Conservation (phyloP, 2,113 vertebrate species). For the Machaerirhynchus nigripectus region DNA sequence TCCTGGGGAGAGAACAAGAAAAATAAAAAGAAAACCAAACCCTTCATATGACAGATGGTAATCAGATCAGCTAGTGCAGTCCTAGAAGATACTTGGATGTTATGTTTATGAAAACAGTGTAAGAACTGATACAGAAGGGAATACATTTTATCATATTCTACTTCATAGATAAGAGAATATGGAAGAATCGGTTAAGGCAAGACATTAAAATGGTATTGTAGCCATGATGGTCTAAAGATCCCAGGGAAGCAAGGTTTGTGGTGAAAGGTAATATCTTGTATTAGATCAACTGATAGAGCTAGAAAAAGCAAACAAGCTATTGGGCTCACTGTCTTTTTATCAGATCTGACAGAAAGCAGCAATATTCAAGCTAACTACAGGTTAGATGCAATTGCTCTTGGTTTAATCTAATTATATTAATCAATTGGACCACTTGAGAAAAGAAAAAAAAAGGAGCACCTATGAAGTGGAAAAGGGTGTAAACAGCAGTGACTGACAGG, state of each 20-base stretch:
- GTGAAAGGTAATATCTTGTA: slow-evolving; percentile 30
- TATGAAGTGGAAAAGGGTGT: background rate
- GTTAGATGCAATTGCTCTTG: slow-evolving; percentile 36
- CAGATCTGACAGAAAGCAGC: slow-evolving; percentile 41
- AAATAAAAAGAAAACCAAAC: background rate
- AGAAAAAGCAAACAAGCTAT: slow-evolving; percentile 29
- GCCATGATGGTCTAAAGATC: background rate
- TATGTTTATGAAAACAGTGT: background rate
- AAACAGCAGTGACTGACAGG: slow-evolving; percentile 4
- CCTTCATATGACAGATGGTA: background rate
- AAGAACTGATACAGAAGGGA: background rate
- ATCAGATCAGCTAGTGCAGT: background rate
- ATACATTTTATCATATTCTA: background rate
- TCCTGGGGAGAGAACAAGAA: background rate
- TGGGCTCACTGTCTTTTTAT: slow-evolving; percentile 9
- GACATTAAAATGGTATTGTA: background rate
- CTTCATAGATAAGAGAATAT: slow-evolving; percentile 12
- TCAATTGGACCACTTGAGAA: background rate
- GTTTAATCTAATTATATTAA: slow-evolving; percentile 51
- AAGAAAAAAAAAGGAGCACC: background rate
- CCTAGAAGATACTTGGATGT: background rate
- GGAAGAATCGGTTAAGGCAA: background rate
- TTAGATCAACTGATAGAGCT: slow-evolving; percentile 41
- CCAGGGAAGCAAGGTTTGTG: background rate
- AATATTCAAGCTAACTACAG: slow-evolving; percentile 31